Conservation (phyloP, 2,113 vertebrate species). For the Anguilla rostrata region DNA sequence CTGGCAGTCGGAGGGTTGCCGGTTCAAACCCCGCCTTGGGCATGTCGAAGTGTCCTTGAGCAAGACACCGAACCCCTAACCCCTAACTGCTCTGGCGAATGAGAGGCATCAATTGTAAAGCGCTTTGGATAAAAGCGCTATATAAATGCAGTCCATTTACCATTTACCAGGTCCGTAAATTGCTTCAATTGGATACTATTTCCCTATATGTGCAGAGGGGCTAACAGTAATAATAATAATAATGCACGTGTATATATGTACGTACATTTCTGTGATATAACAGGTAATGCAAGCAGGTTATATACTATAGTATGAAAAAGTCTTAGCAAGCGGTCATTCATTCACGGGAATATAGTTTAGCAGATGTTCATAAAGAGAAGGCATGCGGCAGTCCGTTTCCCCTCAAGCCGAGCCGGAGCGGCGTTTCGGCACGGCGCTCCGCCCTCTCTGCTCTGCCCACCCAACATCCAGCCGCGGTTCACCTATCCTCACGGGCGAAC, state of each 20-base stretch:
- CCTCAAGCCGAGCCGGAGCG: background rate
- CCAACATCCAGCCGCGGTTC: background rate
- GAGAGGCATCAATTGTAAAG: too few species aligned
- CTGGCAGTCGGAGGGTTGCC: too few species aligned
- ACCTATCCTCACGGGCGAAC: background rate
- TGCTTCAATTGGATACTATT: background rate
- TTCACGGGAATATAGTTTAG: background rate
- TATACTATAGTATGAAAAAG: background rate
- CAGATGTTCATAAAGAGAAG: background rate
- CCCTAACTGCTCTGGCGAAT: too few species aligned
- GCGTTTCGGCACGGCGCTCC: too few species aligned
- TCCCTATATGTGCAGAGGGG: background rate
- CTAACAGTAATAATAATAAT: background rate
- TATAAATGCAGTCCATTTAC: too few species aligned
- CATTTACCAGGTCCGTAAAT: background rate
- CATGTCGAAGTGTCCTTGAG: too few species aligned
- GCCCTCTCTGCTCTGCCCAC: background rate
- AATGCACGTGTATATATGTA: background rate
- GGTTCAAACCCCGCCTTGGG: too few species aligned
- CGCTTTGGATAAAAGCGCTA: too few species aligned
- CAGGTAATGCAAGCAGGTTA: conserved; percentile 16
- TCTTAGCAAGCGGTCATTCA: conserved; percentile 15
- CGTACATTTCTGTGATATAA: conserved; percentile 7
- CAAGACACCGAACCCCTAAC: too few species aligned
- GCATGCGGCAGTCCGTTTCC: conserved; percentile 14